phyloP scores from a whole-genome alignment of 2,113 vertebrate genomes.

The Lathamus discolor region DNA sequence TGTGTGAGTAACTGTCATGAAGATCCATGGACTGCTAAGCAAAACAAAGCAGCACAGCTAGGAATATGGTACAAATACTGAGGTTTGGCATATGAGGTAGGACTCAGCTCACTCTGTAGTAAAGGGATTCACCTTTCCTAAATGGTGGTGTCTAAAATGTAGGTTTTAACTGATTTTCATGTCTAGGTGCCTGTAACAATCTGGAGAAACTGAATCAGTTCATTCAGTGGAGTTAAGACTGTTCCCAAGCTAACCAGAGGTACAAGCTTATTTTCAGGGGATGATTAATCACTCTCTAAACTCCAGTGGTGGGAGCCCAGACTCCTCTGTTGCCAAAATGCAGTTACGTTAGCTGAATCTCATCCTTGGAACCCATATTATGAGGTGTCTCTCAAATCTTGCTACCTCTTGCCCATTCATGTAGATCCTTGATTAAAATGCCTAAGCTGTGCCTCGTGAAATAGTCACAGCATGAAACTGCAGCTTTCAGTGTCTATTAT shows the following conservation, averaged over 20 bases:
- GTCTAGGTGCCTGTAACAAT: not conserved
- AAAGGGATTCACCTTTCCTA: not conserved
- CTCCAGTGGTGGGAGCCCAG: not conserved
- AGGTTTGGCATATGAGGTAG: not conserved
- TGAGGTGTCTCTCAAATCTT: not conserved
- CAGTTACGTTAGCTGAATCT: not conserved
- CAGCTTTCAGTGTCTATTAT: not conserved
- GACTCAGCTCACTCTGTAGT: not conserved
- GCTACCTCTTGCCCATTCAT: not conserved
- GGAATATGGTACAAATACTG: not conserved
- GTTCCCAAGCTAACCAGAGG: not conserved
- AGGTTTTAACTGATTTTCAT: not conserved
- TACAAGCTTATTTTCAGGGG: not conserved
- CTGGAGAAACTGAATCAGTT: not conserved
- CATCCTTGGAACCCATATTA: not conserved
- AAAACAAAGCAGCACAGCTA: not conserved
- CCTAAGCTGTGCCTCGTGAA: not conserved
- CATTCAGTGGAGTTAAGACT: not conserved
- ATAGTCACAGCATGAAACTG: not conserved
- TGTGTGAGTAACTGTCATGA: not conserved
- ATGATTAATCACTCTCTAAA: not conserved
- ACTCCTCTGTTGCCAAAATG: not conserved
- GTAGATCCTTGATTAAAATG: not conserved
- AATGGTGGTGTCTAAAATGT: not conserved
- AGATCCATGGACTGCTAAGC: not conserved